Conservation (phyloP, 1,140 invertebrate genomes). For the Coenobita brevimanus region DNA sequence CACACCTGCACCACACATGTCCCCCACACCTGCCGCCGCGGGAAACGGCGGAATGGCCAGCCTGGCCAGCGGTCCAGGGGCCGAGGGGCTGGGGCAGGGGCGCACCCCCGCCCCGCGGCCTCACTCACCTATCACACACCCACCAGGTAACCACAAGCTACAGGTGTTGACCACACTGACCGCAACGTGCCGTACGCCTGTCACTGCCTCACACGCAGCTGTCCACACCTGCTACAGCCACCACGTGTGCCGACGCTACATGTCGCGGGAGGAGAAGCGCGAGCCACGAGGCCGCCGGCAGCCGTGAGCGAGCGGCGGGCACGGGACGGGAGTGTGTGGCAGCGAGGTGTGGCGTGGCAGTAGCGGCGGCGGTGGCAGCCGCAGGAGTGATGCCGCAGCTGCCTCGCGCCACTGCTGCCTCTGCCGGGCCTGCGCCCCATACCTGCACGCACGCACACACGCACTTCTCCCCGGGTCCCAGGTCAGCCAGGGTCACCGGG, state of each 20-base stretch:
- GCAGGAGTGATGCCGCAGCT: constrained; percentile 35
- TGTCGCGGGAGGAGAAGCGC: not conserved
- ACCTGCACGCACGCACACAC: constrained; percentile 10
- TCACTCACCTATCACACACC: not conserved
- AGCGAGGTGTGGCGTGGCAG: not conserved
- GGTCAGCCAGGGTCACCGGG: not conserved
- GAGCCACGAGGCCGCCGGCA: not conserved
- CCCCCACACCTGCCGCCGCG: not conserved
- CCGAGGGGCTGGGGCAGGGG: not conserved
- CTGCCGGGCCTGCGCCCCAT: constrained; percentile 26
- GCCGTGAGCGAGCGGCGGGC: not conserved
- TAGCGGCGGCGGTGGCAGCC: constrained; percentile 42
- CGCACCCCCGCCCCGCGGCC: not conserved
- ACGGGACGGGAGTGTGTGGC: not conserved
- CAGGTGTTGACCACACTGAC: not conserved
- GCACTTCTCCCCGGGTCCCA: constrained; percentile 4
- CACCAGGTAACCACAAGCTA: not conserved
- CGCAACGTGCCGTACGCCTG: not conserved
- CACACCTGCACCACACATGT: not conserved
- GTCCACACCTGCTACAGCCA: not conserved
- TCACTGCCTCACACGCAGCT: not conserved
- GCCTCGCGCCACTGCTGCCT: not conserved
- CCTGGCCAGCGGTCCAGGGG: not conserved
- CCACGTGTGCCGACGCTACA: not conserved
- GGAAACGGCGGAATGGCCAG: too few species aligned